Conservation (phyloP, 1,140 invertebrate genomes). For the Drosophila saltans region DNA sequence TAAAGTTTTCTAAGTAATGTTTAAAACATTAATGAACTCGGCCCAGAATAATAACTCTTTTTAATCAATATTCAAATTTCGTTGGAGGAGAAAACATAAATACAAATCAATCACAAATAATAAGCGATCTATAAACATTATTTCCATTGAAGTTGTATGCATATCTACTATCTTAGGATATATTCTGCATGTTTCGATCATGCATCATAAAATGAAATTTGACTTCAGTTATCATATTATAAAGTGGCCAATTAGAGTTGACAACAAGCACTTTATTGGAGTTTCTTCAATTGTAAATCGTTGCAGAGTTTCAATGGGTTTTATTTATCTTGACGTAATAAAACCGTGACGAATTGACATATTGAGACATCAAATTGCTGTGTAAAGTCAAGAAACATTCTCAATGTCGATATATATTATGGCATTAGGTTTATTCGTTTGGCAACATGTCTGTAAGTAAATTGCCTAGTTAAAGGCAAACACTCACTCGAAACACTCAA, state of each 20-base stretch:
- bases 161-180: no score
- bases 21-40: no score
- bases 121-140: no score
- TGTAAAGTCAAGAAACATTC: conserved; percentile 48
- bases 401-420: conserved; percentile 25
- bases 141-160: no score
- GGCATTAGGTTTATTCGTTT: conserved; percentile 23
- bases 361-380: conserved; percentile 15
- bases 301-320: no score
- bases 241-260: background rate
- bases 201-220: background rate
- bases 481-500: conserved; percentile 30
- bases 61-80: no score
- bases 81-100: no score
- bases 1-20: no score
- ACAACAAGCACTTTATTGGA: background rate
- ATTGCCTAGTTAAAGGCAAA: conserved; percentile 40
- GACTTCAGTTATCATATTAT: background rate
- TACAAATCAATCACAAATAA: no score
- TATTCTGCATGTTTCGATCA: no score
- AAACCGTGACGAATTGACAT: conserved; percentile 53
- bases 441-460: conserved; percentile 36
- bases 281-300: background rate
- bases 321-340: conserved; percentile 30
- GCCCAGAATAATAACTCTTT: no score